phyloP scores from a whole-genome alignment of 2,888 invertebrate species.

The Neria commutata region DNA sequence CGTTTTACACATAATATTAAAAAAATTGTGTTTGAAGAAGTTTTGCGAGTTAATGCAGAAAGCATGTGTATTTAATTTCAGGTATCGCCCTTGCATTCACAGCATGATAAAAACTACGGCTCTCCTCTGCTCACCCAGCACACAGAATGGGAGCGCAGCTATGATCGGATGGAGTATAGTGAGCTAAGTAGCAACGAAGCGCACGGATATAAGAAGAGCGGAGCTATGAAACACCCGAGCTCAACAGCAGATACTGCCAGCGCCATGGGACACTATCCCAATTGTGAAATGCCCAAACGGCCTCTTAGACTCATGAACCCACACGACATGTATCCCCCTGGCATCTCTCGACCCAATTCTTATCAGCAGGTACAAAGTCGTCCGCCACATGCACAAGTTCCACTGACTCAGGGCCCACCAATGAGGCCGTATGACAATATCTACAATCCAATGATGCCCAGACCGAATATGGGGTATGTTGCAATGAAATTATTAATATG shows the following conservation, averaged over 20 bases:
- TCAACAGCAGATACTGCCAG: background rate
- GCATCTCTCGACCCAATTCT: conserved; percentile 29
- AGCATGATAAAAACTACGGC: background rate
- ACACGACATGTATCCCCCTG: conserved; percentile 10
- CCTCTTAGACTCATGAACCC: conserved; percentile 14
- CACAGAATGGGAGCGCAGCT: background rate
- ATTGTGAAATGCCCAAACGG: conserved; percentile 1
- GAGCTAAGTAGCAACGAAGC: too few species aligned
- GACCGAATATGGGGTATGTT: conserved; percentile 39
- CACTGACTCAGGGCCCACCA: conserved; percentile 32
- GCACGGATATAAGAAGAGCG: background rate
- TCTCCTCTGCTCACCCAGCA: background rate
- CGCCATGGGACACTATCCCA: background rate
- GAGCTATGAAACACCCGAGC: background rate
- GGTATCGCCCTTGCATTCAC: conserved; percentile 26
- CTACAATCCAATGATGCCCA: conserved; percentile 37
- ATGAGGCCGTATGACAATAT: conserved; percentile 41
- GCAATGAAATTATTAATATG: background rate
- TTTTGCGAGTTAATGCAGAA: background rate
- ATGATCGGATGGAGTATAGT: too few species aligned
- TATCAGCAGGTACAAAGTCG: conserved; percentile 35
- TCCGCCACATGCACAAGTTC: conserved; percentile 38
- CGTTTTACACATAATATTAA: background rate
- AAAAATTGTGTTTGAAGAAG: background rate
- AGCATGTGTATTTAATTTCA: conserved; percentile 14